Base-by-base conservation (phyloP, 2,888 invertebrate genomes). In the Drosophila rubida region DNA sequence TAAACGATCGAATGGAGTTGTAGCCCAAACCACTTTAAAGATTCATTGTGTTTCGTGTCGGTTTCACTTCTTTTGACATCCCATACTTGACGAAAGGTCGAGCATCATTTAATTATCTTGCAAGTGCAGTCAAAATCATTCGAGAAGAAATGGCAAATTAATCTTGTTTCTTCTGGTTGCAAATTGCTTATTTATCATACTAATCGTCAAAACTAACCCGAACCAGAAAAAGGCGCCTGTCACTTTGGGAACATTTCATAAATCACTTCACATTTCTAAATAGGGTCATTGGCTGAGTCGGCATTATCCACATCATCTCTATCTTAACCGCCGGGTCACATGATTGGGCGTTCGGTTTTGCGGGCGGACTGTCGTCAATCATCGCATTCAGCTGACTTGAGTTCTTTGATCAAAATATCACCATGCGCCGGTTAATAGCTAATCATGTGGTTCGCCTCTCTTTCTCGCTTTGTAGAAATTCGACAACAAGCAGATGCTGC, bases 191-290 rank as follows among this genome's bases (percentile, higher is more conserved):
- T 30, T 13, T 27, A 19, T 27, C 30, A 13, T 39, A 16, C 51
- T 55, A 63, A 62, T 62, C 69, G 74, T 57, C 39, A 39, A 48
- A 53, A 55, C 69, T 61, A 65, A 65, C 25, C 25, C n/a, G 32
- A 77, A 73, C 78, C 74, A 60, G 75, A 69, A 48, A 22, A 22
- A 69, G 57, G 65, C 62, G 74, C 55, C 32, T 53, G 27, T n/a
- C 63, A 41, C 49, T 59, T 35, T 44, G 5, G n/a, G 16, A 19
- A 41, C 54, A 68, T 64, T 58, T 64, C 44, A 53, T 51, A 54
- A 67, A 55, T 58, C 44, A 41, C 30, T 22, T 5, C 2, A 53
- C 55, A 57, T 44, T 32, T 35, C 41, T 45, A 54, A 54, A 63
- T 55, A 74, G 46, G 73, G 49, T 77, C 64, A 72, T 54, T 46